These are phyloP conservation scores for Pungitius pungitius DNA, from an alignment of 2,113 vertebrate species.

Conservation along the genomic window DNA sequence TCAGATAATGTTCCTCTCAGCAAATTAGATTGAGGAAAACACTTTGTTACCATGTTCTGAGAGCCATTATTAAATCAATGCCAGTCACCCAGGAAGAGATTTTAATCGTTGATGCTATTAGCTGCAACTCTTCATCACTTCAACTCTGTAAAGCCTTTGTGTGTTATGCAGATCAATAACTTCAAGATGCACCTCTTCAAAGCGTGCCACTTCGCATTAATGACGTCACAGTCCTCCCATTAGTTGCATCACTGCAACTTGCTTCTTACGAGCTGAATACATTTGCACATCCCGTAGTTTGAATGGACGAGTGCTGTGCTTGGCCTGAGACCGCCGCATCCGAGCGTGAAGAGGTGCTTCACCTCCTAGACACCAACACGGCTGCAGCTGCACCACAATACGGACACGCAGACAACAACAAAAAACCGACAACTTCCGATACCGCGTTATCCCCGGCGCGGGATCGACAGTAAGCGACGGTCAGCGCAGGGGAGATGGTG, in stretches of 20 bases:
- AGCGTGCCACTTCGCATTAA: background rate
- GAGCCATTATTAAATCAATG: background rate
- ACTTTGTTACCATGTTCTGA: background rate
- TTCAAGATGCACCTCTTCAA: background rate
- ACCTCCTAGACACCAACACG: too few species aligned
- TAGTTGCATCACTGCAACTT: background rate
- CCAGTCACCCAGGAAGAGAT: background rate
- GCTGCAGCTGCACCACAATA: constrained; percentile 6
- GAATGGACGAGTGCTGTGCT: background rate
- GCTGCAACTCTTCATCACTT: background rate
- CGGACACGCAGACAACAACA: constrained; percentile 1
- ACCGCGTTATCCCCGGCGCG: background rate
- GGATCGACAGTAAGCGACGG: background rate
- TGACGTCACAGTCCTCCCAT: background rate
- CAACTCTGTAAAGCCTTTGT: background rate
- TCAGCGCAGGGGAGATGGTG: background rate
- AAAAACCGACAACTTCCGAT: too few species aligned
- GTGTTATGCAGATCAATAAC: background rate
- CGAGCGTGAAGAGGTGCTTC: too few species aligned
- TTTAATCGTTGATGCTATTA: background rate
- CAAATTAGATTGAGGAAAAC: background rate
- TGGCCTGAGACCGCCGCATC: constrained; percentile 29
- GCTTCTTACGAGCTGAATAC: background rate
- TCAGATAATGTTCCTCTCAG: background rate
- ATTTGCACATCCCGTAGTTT: background rate